A percentile compares a stretch with the other conserved stretches of the same genome.
Evolutionary conservation across 2,888 invertebrate species (phyloP).

Genomic region (Agrilus cyanescens): DNA sequence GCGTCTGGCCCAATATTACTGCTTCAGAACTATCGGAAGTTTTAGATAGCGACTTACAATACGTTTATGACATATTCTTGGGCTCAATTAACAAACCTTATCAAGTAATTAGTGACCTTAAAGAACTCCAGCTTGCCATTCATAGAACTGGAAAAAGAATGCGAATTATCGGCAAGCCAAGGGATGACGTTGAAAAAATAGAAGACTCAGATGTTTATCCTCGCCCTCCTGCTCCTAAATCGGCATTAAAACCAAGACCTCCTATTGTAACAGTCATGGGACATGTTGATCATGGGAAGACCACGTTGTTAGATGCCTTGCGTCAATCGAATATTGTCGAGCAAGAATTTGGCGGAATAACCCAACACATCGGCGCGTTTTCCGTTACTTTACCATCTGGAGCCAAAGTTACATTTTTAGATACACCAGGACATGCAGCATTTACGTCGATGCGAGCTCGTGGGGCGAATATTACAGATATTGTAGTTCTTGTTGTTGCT

Average conservation of each 20-base stretch:
- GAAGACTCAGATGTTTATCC: slow-evolving; percentile 39
- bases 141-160: slow-evolving; percentile 29
- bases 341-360: slow-evolving; percentile 95
- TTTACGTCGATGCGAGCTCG: slow-evolving; percentile 88
- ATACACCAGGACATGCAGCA: slow-evolving; percentile 98
- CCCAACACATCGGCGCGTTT: slow-evolving; percentile 98
- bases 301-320: slow-evolving; percentile 83
- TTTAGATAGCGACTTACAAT: slow-evolving; percentile 51
- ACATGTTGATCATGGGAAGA: slow-evolving; percentile 99
- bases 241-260: slow-evolving; percentile 59
- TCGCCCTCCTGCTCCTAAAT: slow-evolving; percentile 52
- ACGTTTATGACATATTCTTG: slow-evolving; percentile 30
- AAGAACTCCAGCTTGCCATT: slow-evolving; percentile 28
- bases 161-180: slow-evolving; percentile 29
- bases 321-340: slow-evolving; percentile 78
- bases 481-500: slow-evolving; percentile 91
- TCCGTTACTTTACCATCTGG: slow-evolving; percentile 57
- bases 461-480: slow-evolving; percentile 89
- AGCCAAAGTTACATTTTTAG: slow-evolving; percentile 82
- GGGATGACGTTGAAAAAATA: slow-evolving; percentile 14
- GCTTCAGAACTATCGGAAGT: slow-evolving; percentile 59
- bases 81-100: slow-evolving; percentile 23
- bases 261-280: slow-evolving; percentile 99
- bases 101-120: slow-evolving; percentile 26
- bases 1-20: slow-evolving; percentile 74